A percentile compares a stretch with the other conserved stretches of the same genome.
Evolutionary conservation across 2,888 invertebrate genomes (phyloP).

Genomic region (Tenthredo scrophulariae): DNA sequence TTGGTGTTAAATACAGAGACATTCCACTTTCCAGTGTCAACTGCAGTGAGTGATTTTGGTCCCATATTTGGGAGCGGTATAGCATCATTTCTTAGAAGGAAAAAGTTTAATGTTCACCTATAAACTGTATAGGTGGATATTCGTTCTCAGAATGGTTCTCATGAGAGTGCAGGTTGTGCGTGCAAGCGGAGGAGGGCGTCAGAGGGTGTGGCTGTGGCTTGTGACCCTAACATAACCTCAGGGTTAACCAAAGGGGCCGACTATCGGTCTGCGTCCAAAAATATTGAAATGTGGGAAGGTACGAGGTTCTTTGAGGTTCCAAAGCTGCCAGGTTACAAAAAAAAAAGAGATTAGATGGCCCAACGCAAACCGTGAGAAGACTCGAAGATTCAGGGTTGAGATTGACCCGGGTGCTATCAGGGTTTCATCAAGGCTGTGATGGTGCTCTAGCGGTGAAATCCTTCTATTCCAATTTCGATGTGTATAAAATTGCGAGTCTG

Average conservation of each 20-base stretch:
- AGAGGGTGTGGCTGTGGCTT: conserved; percentile 48
- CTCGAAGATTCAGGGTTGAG: conserved; percentile 18
- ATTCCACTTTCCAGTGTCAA: neutral
- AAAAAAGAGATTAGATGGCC: neutral
- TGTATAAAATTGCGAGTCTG: neutral
- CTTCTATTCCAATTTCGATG: neutral
- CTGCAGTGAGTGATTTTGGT: neutral
- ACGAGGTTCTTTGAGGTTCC: neutral
- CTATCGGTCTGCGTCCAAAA: conserved; percentile 27
- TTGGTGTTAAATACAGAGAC: neutral
- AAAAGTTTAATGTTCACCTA: neutral
- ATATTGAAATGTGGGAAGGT: conserved; percentile 47
- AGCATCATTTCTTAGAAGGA: neutral
- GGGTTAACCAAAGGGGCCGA: conserved; percentile 37
- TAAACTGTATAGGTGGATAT: neutral
- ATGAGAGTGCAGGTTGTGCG: conserved; percentile 12
- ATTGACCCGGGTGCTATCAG: conserved; percentile 14
- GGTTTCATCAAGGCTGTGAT: neutral
- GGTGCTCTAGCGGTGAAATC: neutral
- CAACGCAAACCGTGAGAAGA: conserved; percentile 28
- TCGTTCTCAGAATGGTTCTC: conserved; percentile 11
- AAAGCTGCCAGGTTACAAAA: neutral
- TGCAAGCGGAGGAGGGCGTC: neutral
- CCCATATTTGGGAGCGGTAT: neutral
- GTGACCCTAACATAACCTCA: conserved; percentile 49